These are phyloP conservation scores for Girardinichthys multiradiatus DNA, from an alignment of 2,113 vertebrate genomes.

Conservation along the genomic window DNA sequence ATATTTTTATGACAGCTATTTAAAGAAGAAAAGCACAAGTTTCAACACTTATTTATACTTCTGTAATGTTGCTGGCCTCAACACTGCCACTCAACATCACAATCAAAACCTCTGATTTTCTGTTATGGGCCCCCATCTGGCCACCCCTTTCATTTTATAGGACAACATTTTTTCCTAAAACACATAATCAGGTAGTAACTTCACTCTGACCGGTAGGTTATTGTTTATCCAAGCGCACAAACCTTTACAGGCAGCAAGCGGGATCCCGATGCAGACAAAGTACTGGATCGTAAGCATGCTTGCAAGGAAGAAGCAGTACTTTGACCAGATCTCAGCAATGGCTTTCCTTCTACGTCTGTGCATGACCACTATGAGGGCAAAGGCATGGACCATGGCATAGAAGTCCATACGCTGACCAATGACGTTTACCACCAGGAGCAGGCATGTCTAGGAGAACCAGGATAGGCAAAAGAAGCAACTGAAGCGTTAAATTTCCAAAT, in stretches of 20 bases:
- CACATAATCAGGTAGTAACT: not conserved
- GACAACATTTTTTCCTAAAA: too few species aligned
- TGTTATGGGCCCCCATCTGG: too few species aligned
- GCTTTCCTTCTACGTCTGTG: conserved; percentile 93
- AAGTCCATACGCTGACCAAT: conserved; percentile 99
- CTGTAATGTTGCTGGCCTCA: too few species aligned
- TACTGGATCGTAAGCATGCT: conserved; percentile 95
- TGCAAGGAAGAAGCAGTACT: conserved; percentile 96
- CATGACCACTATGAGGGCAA: conserved; percentile 90
- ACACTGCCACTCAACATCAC: too few species aligned
- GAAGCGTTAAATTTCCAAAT: not conserved
- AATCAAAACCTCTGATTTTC: too few species aligned
- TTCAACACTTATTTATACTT: too few species aligned
- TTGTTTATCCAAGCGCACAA: conserved; percentile 24
- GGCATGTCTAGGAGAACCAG: conserved; percentile 86
- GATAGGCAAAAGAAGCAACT: not conserved
- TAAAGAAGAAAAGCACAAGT: too few species aligned
- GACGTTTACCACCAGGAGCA: conserved; percentile 93
- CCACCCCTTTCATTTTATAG: too few species aligned
- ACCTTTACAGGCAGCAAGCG: conserved; percentile 93
- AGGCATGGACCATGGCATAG: conserved; percentile 94
- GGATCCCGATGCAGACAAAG: conserved; percentile 96
- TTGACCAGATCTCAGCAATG: conserved; percentile 96
- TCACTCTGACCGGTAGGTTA: not conserved
- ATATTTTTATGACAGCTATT: too few species aligned